These are phyloP conservation scores for Parthenolecanium corni DNA, from an alignment of 2,888 invertebrate species.

Conservation along the genomic window DNA sequence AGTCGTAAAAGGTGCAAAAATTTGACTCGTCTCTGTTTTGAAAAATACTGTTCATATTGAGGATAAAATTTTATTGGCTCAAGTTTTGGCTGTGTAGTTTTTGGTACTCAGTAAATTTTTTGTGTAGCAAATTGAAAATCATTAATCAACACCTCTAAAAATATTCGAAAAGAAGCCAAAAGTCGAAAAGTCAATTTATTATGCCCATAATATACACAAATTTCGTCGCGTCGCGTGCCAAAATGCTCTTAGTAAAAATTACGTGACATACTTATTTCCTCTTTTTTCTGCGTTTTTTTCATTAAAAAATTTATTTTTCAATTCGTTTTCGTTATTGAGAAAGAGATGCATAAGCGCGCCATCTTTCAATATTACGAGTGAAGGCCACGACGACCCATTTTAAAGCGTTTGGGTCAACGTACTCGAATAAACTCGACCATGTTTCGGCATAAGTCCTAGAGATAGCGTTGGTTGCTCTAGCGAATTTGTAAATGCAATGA, in stretches of 20 bases:
- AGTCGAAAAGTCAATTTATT: too few species aligned
- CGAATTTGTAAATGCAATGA: conserved; percentile 10
- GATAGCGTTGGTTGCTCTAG: conserved; percentile 16
- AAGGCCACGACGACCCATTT: conserved; percentile 26
- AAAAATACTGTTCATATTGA: too few species aligned
- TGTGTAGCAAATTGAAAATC: too few species aligned
- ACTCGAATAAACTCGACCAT: conserved; percentile 19
- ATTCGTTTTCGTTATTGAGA: background rate
- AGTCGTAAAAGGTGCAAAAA: too few species aligned
- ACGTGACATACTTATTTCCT: background rate
- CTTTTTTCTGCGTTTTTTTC: background rate
- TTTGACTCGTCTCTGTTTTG: too few species aligned
- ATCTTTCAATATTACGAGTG: conserved; percentile 18
- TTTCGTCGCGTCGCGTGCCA: background rate
- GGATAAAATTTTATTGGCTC: too few species aligned
- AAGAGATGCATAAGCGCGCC: conserved; percentile 13
- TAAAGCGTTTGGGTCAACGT: conserved; percentile 17
- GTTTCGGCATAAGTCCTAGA: background rate
- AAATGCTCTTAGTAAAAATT: background rate
- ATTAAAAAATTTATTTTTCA: background rate
- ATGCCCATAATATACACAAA: background rate
- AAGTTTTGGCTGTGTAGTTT: too few species aligned
- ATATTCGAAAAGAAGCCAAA: too few species aligned
- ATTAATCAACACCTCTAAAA: too few species aligned
- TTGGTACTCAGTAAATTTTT: too few species aligned